Evolutionary conservation across 2,888 invertebrate species (phyloP).

Genomic region (Cryptocephalus primarius): DNA sequence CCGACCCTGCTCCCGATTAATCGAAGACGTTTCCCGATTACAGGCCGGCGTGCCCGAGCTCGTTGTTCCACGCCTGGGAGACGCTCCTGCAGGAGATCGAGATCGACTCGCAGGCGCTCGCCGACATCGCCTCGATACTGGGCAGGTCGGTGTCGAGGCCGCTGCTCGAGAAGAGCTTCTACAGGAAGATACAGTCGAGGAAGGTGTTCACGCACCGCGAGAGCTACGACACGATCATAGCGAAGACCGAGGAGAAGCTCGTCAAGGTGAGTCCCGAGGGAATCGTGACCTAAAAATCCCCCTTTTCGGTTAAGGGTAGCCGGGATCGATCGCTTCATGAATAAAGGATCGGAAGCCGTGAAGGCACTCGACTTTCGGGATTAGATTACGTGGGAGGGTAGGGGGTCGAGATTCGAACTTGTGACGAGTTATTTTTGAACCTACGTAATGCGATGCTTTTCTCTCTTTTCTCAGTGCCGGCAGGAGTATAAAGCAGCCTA

Average conservation of each 20-base stretch:
- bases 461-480: conserved; percentile 55
- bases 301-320: no score
- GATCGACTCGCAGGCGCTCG: conserved; percentile 75
- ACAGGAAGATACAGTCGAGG: conserved; percentile 81
- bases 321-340: no score
- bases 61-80: conserved; percentile 85
- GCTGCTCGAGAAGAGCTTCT: conserved; percentile 76
- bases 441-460: no score
- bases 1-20: no score
- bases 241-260: conserved; percentile 73
- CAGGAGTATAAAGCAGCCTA: conserved; percentile 81
- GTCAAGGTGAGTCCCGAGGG: conserved; percentile 58
- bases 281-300: conserved; percentile 6
- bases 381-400: no score
- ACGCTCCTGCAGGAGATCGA: conserved; percentile 82
- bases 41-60: conserved; percentile 69
- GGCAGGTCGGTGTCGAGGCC: conserved; percentile 70
- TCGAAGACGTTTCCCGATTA: not conserved
- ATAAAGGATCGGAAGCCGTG: no score
- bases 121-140: conserved; percentile 72
- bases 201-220: conserved; percentile 86
- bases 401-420: no score
- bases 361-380: no score
- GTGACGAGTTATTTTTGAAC: no score
- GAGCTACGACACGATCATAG: conserved; percentile 77